Conservation (phyloP, 2,113 vertebrate species). For the Lepisosteus osseus region DNA sequence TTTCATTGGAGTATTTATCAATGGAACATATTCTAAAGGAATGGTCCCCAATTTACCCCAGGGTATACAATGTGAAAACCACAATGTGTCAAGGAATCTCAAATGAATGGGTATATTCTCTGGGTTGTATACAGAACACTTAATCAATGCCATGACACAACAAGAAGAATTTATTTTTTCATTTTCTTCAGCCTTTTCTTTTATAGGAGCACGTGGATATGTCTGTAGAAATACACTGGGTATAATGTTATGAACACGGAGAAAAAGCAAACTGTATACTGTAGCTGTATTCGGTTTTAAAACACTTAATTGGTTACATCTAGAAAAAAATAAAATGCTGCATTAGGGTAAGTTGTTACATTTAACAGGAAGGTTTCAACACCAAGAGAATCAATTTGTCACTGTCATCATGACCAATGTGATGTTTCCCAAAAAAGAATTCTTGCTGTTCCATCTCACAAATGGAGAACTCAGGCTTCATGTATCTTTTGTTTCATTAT, state of each 20-base stretch:
- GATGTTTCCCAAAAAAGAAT: neutral
- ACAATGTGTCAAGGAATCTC: slow-evolving; percentile 5
- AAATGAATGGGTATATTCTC: neutral
- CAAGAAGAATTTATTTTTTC: neutral
- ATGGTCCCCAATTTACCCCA: neutral
- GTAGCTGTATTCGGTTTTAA: too few relatives aligned
- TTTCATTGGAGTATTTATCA: neutral
- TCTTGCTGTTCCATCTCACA: neutral
- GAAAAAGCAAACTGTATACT: too few relatives aligned
- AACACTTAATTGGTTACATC: neutral
- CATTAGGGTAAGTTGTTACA: neutral
- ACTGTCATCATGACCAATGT: neutral
- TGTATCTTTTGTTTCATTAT: neutral
- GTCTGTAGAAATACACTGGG: neutral
- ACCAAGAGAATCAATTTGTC: neutral
- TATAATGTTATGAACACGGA: too few relatives aligned
- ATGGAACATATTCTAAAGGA: slow-evolving; percentile 1
- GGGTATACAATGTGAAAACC: neutral
- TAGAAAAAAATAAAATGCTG: neutral
- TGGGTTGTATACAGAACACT: neutral
- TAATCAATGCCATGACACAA: neutral
- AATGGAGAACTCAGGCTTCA: neutral
- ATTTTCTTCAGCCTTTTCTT: neutral
- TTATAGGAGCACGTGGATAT: neutral
- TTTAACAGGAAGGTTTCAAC: neutral